Evolutionary conservation across 2,797 vertebrate genomes (phyloP), one percentile per base, ranked within the genome.

Genomic region (Lepus oiostolus): DNA sequence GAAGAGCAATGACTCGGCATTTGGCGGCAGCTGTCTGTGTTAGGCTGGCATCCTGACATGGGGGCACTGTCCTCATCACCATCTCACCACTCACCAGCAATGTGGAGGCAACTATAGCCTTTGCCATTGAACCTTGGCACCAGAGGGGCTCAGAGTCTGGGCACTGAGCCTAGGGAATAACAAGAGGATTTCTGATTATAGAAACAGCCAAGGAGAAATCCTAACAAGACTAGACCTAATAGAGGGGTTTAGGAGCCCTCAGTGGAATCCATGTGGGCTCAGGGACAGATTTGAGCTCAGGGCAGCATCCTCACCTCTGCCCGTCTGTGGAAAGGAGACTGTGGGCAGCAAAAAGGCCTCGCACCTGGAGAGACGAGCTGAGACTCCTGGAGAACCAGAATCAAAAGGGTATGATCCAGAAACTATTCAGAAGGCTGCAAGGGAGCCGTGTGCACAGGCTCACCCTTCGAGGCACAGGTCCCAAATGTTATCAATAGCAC

Each of bases 1-100:
- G 42, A 96, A 88, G 32, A 77, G 35, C 93, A 60, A 67, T 86
- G 79, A 71, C 30, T 91, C 72, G 14, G 62, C 65, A 62, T 88
- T 91, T 87, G 62, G 38, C 22, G 72, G 77, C n/a, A 91, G 52
- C 72, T 75, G 30, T 71, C 63, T 21, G 10, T 32, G 60, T 89
- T 32, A 62, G 62, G 26, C 32, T 35, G 32, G 67, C n/a, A 68
- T 32, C 58, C 70, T 79, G 58, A 54, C 67, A 72, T 50, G 83
- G 83, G 62, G n/a, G 52, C 75, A 65, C 76, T 80, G 16, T 68
- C 12, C 19, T 94, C n/a, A 22, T 60, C 63, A 9, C 84, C 21
- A 8, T 83, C 50, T 89, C 47, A 68, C n/a, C 77, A 71, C 35
- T 91, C 19, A 17, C 42, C 60, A 54, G 8, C 26, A 70, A 22